Conservation (phyloP, 2,113 vertebrate species). For the Varanus komodoensis region DNA sequence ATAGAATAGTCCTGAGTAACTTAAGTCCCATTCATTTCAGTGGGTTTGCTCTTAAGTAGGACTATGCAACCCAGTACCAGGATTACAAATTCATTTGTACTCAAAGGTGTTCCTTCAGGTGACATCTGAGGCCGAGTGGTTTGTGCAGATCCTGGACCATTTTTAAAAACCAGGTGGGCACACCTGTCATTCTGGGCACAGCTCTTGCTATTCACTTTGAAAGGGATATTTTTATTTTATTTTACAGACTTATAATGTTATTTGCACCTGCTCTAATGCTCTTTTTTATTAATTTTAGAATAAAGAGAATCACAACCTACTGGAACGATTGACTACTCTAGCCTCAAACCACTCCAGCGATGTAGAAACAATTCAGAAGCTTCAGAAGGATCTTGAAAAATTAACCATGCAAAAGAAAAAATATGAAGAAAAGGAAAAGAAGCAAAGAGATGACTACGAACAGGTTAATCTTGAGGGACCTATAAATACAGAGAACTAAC, state of each 20-base stretch:
- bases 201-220: background rate
- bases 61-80: background rate
- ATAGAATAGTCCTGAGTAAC: too few relatives aligned
- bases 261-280: conserved; percentile 4
- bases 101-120: background rate
- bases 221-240: background rate
- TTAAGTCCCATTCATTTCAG: background rate
- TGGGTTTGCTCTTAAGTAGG: background rate
- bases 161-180: background rate
- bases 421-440: conserved; percentile 83
- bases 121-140: background rate
- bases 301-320: conserved; percentile 89
- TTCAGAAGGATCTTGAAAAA: conserved; percentile 88
- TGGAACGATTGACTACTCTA: conserved; percentile 89
- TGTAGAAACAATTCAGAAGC: conserved; percentile 82
- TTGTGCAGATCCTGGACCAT: background rate
- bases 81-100: background rate
- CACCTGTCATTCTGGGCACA: background rate
- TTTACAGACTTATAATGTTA: background rate
- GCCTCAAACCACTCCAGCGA: conserved; percentile 80
- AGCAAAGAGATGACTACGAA: conserved; percentile 77
- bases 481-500: background rate
- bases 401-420: conserved; percentile 74
- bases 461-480: conserved; percentile 76
- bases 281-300: conserved; percentile 74